Conservation (phyloP, 2,888 invertebrate species). For the Andrena chrysosceles region DNA sequence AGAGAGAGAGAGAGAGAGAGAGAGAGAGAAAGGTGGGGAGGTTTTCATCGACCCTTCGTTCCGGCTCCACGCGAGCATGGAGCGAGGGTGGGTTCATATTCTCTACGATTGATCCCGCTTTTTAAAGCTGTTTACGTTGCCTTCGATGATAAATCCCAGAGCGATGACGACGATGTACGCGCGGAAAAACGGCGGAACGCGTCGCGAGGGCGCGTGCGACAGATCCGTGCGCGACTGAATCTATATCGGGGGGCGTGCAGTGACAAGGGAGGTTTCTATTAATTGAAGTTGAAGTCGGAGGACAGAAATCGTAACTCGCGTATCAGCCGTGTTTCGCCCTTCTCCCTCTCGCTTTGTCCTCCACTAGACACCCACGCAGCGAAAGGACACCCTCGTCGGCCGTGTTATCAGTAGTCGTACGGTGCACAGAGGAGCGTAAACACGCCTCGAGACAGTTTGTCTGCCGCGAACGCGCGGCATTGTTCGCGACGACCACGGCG, state of each 20-base stretch:
- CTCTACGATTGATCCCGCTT: slow-evolving; percentile 57
- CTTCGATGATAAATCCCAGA: slow-evolving; percentile 31
- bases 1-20: slow-evolving; percentile 3
- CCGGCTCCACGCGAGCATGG: neutral
- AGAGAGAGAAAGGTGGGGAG: neutral
- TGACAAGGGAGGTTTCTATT: no score
- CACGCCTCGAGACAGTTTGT: slow-evolving; percentile 34
- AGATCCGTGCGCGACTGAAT: neutral
- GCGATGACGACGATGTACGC: neutral
- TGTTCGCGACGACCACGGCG: neutral
- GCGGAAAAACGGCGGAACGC: neutral
- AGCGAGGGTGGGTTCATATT: slow-evolving; percentile 33
- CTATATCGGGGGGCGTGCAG: neutral
- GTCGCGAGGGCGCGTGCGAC: neutral
- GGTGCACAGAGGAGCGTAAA: slow-evolving; percentile 18
- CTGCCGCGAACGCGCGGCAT: neutral
- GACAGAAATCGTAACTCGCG: no score
- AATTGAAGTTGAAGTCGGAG: no score
- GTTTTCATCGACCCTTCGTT: slow-evolving; percentile 31
- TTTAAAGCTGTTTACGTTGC: slow-evolving; percentile 45
- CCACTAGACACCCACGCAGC: no score
- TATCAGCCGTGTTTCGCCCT: no score
- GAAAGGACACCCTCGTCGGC: neutral
- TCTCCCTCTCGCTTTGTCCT: no score
- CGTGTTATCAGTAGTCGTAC: slow-evolving; percentile 5